Evolutionary conservation across 1,140 invertebrate genomes (phyloP), one percentile per base, ranked within the genome.

Genomic region (Mamestra configurata): DNA sequence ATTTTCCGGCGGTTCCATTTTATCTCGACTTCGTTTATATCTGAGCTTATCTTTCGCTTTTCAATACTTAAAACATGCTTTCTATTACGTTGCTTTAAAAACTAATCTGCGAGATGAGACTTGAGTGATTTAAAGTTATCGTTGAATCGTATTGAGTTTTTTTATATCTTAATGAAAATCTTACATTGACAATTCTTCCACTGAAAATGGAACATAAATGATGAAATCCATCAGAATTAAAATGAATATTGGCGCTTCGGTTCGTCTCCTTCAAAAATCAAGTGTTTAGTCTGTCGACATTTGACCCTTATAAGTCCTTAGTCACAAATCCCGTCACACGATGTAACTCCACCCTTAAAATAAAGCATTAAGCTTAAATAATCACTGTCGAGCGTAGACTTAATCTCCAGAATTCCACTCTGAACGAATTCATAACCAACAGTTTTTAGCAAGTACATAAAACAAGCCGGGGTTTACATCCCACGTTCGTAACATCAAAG

Each of bases 1-100:
- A 64, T 64, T 51, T 71, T 53, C 46, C 68, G 27, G 46, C n/a
- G 35, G 15, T 8, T 53, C 11, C 24, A 7, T 49, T 53, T 53
- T 53, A 10, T 31, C 6, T 71, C n/a, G 24, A 18, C 3, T 70
- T 18, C 6, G 66, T 71, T 71, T 71, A 24, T 51, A 31, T 35
- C 31, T n/a, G 20, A 4, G 15, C n/a, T 71, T 71, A 24, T 27
- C 15, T 64, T 49, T 24, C 22, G 22, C 37, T 43, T 46, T 46
- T 22, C 37, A 43, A 46, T 43, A 43, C 3, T 22, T 22, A 68
- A 68, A 61, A 61, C 35, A 35, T 61, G 57, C n/a, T 8, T 24
- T 13, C 13, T 4, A 55, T 55, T 55, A 55, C 43, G 13, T 24
- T 1, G 13, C 22, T 11, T 24, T 6, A 10, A 24, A 24, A 55